phyloP scores from a whole-genome alignment of 2,888 invertebrate genomes.

The Lithophane socia region DNA sequence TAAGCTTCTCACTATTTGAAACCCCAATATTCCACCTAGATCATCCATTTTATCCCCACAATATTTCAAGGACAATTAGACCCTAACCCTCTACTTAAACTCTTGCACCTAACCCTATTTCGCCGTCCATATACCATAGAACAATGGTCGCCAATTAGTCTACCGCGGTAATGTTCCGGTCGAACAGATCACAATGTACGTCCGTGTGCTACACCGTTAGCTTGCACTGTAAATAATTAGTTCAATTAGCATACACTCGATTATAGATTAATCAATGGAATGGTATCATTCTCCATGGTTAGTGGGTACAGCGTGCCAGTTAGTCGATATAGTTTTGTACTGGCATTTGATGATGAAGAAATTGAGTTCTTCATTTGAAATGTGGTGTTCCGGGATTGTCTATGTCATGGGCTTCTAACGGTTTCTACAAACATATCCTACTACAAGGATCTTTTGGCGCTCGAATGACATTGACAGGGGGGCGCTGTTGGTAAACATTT shows the following conservation, averaged over 20 bases:
- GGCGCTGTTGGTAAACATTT: background rate
- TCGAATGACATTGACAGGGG: background rate
- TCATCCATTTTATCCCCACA: constrained; percentile 1
- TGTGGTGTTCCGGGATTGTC: constrained; percentile 2
- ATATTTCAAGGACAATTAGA: constrained; percentile 39
- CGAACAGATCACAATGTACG: constrained; percentile 52
- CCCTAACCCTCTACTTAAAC: constrained; percentile 38
- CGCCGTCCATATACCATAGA: constrained; percentile 39
- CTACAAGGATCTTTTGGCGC: background rate
- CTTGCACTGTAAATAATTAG: constrained; percentile 63
- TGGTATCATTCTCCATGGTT: constrained; percentile 62
- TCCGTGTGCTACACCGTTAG: constrained; percentile 55
- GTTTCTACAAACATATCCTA: background rate
- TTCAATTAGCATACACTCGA: constrained; percentile 59
- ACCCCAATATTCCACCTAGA: too few relatives aligned
- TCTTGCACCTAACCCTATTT: constrained; percentile 39
- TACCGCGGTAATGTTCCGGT: constrained; percentile 58
- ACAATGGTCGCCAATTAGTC: constrained; percentile 64
- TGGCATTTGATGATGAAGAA: background rate
- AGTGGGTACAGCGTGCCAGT: constrained; percentile 39
- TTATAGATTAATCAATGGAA: constrained; percentile 64
- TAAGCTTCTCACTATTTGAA: too few relatives aligned
- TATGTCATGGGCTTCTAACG: background rate
- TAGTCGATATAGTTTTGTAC: constrained; percentile 2
- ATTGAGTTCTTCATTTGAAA: constrained; percentile 28